Evolutionary conservation across 2,113 vertebrate species (phyloP).

Genomic region (Osmerus eperlanus): DNA sequence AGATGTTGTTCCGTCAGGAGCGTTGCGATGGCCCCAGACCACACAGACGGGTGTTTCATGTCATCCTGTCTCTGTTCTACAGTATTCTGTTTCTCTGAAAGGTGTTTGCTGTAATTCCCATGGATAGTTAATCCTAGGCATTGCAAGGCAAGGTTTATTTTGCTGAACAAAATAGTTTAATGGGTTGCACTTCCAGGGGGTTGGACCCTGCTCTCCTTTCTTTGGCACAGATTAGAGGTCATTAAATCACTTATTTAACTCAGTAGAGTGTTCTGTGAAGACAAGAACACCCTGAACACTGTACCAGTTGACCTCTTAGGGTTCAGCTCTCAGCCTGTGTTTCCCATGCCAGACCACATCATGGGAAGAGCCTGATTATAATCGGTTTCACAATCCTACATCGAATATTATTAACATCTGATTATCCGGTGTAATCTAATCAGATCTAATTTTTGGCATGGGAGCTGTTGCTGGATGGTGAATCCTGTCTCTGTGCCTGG

Average conservation of each 20-base stretch:
- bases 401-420: background rate
- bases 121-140: slow-evolving; percentile 54
- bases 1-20: slow-evolving; percentile 36
- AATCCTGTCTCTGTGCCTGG: slow-evolving; percentile 9
- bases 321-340: slow-evolving; percentile 46
- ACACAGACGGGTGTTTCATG: slow-evolving; percentile 69
- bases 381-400: background rate
- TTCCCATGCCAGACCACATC: slow-evolving; percentile 36
- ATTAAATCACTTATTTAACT: slow-evolving; percentile 58
- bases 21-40: slow-evolving; percentile 69
- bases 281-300: slow-evolving; percentile 50
- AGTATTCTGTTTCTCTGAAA: slow-evolving; percentile 66
- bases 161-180: slow-evolving; percentile 47
- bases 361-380: slow-evolving; percentile 11
- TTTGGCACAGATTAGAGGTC: slow-evolving; percentile 50
- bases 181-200: slow-evolving; percentile 56
- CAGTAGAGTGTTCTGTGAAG: slow-evolving; percentile 58
- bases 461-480: slow-evolving; percentile 8
- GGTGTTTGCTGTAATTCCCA: slow-evolving; percentile 64
- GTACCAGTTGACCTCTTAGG: slow-evolving; percentile 43
- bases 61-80: slow-evolving; percentile 49
- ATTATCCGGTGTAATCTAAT: slow-evolving; percentile 7
- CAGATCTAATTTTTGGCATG: slow-evolving; percentile 10
- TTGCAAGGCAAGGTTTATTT: slow-evolving; percentile 53
- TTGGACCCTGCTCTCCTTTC: slow-evolving; percentile 38